phyloP scores from a whole-genome alignment of 1,140 invertebrate species.

The Aphaenogaster rudis region DNA sequence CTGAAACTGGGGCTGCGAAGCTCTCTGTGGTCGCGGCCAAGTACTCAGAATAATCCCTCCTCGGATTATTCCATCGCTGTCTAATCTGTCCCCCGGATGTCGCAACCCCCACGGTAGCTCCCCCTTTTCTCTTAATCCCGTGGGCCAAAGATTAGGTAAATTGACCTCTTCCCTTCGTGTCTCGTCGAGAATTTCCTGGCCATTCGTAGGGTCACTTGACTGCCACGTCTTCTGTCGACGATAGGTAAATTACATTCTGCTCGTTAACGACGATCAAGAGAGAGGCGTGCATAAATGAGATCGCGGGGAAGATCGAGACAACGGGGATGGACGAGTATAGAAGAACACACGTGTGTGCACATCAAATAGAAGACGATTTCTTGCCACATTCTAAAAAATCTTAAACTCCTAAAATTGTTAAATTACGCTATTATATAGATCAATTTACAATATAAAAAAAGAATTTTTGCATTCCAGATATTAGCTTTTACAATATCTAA shows the following conservation, averaged over 20 bases:
- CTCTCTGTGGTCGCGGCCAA: slow-evolving; percentile 91
- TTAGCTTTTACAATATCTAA: background rate
- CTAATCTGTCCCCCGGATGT: slow-evolving; percentile 80
- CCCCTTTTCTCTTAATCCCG: slow-evolving; percentile 35
- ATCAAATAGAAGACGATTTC: background rate
- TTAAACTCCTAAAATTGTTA: background rate
- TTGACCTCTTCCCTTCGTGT: slow-evolving; percentile 54
- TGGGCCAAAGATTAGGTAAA: slow-evolving; percentile 72
- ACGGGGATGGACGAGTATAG: slow-evolving; percentile 1
- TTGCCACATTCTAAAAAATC: background rate
- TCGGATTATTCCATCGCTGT: slow-evolving; percentile 91
- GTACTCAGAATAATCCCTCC: slow-evolving; percentile 87
- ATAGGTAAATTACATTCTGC: slow-evolving; percentile 68
- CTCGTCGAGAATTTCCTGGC: slow-evolving; percentile 39
- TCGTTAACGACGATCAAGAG: slow-evolving; percentile 50
- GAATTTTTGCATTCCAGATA: background rate
- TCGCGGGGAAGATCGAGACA: slow-evolving; percentile 40
- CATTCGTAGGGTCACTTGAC: slow-evolving; percentile 38
- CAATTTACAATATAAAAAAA: background rate
- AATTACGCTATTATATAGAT: background rate
- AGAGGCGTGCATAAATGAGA: slow-evolving; percentile 57
- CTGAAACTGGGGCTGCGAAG: slow-evolving; percentile 91
- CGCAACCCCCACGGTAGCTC: slow-evolving; percentile 40
- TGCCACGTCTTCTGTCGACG: slow-evolving; percentile 63
- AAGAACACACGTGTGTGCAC: background rate